These are phyloP conservation scores for Lytechinus pictus DNA, from an alignment of 35 echinoderm and acorn worm species.

Conservation along the genomic window DNA sequence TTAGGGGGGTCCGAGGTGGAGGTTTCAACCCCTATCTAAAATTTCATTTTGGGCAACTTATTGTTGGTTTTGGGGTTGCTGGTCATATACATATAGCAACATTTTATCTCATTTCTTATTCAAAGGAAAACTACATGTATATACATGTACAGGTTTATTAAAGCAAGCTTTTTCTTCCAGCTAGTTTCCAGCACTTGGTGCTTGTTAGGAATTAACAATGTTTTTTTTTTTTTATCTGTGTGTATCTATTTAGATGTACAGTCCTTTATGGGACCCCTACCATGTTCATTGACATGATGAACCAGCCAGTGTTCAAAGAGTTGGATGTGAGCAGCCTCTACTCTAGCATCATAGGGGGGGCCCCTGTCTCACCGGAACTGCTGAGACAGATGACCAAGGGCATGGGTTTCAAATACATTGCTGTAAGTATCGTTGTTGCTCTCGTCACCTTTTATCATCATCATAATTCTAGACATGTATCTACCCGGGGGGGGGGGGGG, in stretches of 20 bases:
- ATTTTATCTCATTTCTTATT: too few relatives aligned
- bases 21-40: too few relatives aligned
- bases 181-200: not conserved
- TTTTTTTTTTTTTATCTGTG: conserved; percentile 48
- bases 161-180: not conserved
- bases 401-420: not conserved
- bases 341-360: conserved; percentile 62
- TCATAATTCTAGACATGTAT: not conserved
- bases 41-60: too few relatives aligned
- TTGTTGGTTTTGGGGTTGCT: too few relatives aligned
- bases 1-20: too few relatives aligned
- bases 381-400: not conserved
- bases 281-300: conserved; percentile 83
- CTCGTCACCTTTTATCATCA: not conserved
- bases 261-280: conserved; percentile 71
- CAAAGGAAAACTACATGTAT: not conserved
- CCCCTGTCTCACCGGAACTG: conserved; percentile 68
- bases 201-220: not conserved
- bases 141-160: not conserved
- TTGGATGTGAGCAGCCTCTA: conserved; percentile 60
- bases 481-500: too few relatives aligned
- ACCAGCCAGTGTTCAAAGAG: conserved; percentile 63
- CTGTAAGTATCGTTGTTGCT: not conserved
- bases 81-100: too few relatives aligned
- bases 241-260: conserved; percentile 56